These are phyloP conservation scores for Dryobota labecula DNA, from an alignment of 2,888 invertebrate genomes.

Conservation along the genomic window DNA sequence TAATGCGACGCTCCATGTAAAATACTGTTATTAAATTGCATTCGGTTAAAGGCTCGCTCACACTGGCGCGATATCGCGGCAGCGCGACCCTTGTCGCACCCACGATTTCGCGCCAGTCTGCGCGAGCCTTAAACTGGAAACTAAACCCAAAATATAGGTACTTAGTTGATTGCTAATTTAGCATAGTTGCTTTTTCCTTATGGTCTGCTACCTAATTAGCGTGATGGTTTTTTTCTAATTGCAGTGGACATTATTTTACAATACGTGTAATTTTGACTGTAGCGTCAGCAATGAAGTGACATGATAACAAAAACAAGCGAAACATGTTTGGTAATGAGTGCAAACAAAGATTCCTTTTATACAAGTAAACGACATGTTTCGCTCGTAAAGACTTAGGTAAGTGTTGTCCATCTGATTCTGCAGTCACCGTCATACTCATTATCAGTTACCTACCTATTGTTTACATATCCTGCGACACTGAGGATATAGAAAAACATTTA, in stretches of 20 bases:
- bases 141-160: background rate
- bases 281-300: slow-evolving; percentile 37
- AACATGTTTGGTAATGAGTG: slow-evolving; percentile 46
- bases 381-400: slow-evolving; percentile 67
- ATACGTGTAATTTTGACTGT: slow-evolving; percentile 4
- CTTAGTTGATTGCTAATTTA: background rate
- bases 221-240: slow-evolving; percentile 13
- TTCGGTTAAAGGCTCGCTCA: too few relatives aligned
- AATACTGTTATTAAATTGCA: too few relatives aligned
- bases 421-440: slow-evolving; percentile 38
- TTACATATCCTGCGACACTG: slow-evolving; percentile 12
- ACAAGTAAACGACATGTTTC: slow-evolving; percentile 70
- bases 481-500: background rate
- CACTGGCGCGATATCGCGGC: too few relatives aligned
- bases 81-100: too few relatives aligned
- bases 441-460: slow-evolving; percentile 50
- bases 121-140: background rate
- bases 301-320: slow-evolving; percentile 46
- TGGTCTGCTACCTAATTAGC: background rate
- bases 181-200: background rate
- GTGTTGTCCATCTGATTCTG: slow-evolving; percentile 70
- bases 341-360: slow-evolving; percentile 49
- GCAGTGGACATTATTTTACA: slow-evolving; percentile 14
- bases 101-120: too few relatives aligned
- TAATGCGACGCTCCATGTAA: too few relatives aligned